phyloP scores from a whole-genome alignment of 2,113 vertebrate genomes.

The Dicrurus megarhynchus region DNA sequence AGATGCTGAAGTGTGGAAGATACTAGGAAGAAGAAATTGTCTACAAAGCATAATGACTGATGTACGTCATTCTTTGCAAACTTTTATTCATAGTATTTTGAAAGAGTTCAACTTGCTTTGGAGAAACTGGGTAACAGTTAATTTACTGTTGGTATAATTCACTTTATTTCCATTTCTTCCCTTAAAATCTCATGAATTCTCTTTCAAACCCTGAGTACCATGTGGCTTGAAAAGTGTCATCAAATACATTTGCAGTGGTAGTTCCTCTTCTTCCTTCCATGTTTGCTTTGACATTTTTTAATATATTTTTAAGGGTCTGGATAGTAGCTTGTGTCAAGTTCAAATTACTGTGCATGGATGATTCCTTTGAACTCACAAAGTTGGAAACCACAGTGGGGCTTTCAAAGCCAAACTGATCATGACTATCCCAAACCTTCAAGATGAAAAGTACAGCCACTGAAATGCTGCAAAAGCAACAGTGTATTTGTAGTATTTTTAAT shows the following conservation, averaged over 20 bases:
- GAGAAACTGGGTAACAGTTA: background rate
- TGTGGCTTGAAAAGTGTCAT: background rate
- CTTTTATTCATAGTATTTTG: background rate
- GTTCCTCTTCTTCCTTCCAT: background rate
- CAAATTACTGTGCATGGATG: background rate
- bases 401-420: background rate
- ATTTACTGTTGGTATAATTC: background rate
- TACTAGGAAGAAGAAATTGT: background rate
- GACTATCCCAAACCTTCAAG: background rate
- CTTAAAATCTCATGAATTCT: background rate
- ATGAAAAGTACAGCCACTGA: background rate
- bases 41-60: background rate
- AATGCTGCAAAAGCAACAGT: background rate
- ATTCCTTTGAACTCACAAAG: background rate
- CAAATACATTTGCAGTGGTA: background rate
- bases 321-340: background rate
- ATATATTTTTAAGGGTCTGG: background rate
- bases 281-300: background rate
- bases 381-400: background rate
- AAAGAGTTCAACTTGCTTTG: background rate
- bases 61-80: background rate
- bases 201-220: background rate
- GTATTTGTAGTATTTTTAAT: background rate
- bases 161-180: background rate
- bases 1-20: background rate